Evolutionary conservation across 1,140 invertebrate species (phyloP).

Genomic region (Trichomalopsis sarcophagae): DNA sequence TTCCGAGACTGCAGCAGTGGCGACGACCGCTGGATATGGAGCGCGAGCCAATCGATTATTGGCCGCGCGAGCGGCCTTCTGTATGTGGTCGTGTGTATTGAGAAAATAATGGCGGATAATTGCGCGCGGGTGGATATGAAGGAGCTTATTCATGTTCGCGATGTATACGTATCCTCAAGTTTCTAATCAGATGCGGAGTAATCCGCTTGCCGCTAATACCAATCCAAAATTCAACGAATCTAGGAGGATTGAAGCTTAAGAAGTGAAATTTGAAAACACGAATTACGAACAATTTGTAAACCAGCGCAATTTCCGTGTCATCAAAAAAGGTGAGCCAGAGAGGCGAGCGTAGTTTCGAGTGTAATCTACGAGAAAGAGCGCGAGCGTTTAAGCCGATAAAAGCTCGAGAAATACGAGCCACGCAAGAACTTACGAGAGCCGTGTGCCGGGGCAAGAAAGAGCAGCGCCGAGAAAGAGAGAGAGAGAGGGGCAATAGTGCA

Average conservation of each 20-base stretch:
- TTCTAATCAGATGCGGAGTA: too few species aligned
- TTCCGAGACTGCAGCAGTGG: not conserved
- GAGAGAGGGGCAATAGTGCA: not conserved
- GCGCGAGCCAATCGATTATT: not conserved
- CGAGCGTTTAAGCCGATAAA: conserved; percentile 24
- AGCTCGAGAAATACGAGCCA: conserved; percentile 20
- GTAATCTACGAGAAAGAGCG: conserved; percentile 15
- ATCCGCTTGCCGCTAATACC: too few species aligned
- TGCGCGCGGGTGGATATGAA: not conserved
- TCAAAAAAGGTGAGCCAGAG: not conserved
- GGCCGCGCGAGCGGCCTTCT: not conserved
- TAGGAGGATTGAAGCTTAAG: too few species aligned
- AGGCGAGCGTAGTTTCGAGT: not conserved
- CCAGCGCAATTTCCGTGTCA: not conserved
- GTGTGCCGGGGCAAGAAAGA: not conserved
- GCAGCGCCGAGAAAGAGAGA: too few species aligned
- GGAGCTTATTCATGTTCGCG: not conserved
- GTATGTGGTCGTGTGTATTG: not conserved
- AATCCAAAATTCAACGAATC: too few species aligned
- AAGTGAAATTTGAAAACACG: too few species aligned
- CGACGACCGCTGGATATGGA: not conserved
- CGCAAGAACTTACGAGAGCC: not conserved
- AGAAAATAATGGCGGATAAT: not conserved
- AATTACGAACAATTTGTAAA: not conserved
- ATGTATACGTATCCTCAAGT: too few species aligned